phyloP scores from a whole-genome alignment of 2,888 invertebrate species.

The Ennomos quercinarius region DNA sequence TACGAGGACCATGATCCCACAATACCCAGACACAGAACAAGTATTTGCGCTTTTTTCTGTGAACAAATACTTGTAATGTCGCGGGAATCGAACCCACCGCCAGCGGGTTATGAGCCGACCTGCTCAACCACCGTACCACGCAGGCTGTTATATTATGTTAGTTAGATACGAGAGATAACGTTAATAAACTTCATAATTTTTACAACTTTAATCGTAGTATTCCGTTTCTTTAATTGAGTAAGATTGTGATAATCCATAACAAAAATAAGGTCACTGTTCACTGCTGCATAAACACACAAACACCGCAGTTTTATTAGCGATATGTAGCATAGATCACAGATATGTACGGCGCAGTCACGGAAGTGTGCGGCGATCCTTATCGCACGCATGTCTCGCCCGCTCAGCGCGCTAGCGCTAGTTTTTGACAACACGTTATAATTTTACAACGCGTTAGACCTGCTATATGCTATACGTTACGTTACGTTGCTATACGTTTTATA shows the following conservation, averaged over 20 bases:
- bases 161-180: too few species aligned
- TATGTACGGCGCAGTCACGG: constrained; percentile 37
- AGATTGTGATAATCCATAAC: background rate
- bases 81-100: too few species aligned
- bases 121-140: too few species aligned
- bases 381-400: constrained; percentile 48
- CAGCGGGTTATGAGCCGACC: too few species aligned
- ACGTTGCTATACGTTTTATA: background rate
- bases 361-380: constrained; percentile 51
- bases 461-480: background rate
- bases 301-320: constrained; percentile 29
- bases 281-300: constrained; percentile 15
- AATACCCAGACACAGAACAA: too few species aligned
- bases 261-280: constrained; percentile 1
- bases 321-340: constrained; percentile 31
- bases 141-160: too few species aligned
- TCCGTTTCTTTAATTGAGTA: background rate
- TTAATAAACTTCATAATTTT: too few species aligned
- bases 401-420: constrained; percentile 7
- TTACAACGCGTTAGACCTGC: constrained; percentile 4
- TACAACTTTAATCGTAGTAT: too few species aligned
- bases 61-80: too few species aligned
- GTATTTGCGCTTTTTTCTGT: too few species aligned
- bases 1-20: too few species aligned
- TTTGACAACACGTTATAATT: constrained; percentile 26